Evolutionary conservation across 2,797 vertebrate genomes (phyloP), one percentile per base, ranked within the genome.

Genomic region (Typhlichthys subterraneus): DNA sequence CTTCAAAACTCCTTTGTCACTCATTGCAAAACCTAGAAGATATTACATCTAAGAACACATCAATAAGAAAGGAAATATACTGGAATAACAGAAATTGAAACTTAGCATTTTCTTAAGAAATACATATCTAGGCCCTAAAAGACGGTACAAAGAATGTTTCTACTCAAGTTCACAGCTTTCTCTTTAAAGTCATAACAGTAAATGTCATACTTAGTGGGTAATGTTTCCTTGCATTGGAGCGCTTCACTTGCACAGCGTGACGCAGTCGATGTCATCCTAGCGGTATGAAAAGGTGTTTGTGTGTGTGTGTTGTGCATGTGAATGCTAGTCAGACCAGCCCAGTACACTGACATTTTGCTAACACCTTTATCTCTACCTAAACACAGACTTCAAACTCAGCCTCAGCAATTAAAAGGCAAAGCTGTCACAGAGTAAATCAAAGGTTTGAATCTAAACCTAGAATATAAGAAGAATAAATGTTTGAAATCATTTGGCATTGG

Each of bases 311-410:
- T 50, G 69, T 61, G 58, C 59, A 46, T 61, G 70, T 80, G 88
- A 91, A 92, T 90, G 89, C 90, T 87, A 88, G 66, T 80, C 63
- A 65, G 84, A 86, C 84, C 84, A 88, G 86, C 83, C 80, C 83
- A 38, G 76, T 85, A 69, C 82, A 80, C 61, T 88, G 84, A 89
- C 90, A 83, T 88, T 89, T 87, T 80, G 77, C 80, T 73, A 63
- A 61, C 60, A 82, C 78, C 70, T 88, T 86, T 77, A 76, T 74
- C 70, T 72, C 69, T 51, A 72, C 72, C 69, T 81, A 71, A 87
- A 84, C 77, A 80, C 64, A 68, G 64, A 57, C 73, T 78, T 82
- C 65, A 53, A 53, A 63, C 63, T 71, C 64, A 83, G 65, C 84
- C 85, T 87, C 85, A 70, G 5, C 58, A 63, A 71, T 79, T 73